A percentile compares a stretch with the other conserved stretches of the same genome.
These are phyloP conservation scores for Chiroxiphia lanceolata DNA, from an alignment of 2,797 vertebrate genomes.

Conservation along the genomic window DNA sequence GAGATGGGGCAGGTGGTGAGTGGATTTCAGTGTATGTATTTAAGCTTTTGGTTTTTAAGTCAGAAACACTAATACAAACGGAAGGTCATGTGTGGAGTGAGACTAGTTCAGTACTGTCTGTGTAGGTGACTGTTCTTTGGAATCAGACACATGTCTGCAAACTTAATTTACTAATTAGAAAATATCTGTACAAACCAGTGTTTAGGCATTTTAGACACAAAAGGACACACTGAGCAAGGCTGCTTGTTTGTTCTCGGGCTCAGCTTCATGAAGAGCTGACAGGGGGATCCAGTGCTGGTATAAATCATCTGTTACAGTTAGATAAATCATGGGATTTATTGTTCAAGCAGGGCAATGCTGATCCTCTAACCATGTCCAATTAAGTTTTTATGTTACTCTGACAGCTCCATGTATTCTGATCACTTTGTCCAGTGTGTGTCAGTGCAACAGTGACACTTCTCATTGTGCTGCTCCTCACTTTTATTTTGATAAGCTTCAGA, in stretches of 20 bases:
- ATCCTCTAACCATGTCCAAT: slow-evolving; percentile 9
- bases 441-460: neutral
- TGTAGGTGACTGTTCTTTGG: neutral
- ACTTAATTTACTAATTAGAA: slow-evolving; percentile 13
- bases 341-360: slow-evolving; percentile 9
- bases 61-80: neutral
- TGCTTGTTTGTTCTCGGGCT: neutral
- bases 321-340: slow-evolving; percentile 41
- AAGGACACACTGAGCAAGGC: neutral
- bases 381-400: neutral
- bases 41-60: neutral
- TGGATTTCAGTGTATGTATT: neutral
- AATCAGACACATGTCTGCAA: neutral
- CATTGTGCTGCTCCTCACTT: neutral
- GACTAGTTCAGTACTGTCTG: rapidly evolving
- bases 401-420: neutral
- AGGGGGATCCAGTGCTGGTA: neutral
- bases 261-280: neutral
- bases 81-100: neutral
- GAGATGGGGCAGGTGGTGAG: neutral
- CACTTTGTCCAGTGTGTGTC: neutral
- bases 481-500: neutral
- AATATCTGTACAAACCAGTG: neutral
- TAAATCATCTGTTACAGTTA: neutral
- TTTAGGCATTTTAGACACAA: neutral